Conservation (phyloP, 2,113 vertebrate genomes). For the Neogale vison region DNA sequence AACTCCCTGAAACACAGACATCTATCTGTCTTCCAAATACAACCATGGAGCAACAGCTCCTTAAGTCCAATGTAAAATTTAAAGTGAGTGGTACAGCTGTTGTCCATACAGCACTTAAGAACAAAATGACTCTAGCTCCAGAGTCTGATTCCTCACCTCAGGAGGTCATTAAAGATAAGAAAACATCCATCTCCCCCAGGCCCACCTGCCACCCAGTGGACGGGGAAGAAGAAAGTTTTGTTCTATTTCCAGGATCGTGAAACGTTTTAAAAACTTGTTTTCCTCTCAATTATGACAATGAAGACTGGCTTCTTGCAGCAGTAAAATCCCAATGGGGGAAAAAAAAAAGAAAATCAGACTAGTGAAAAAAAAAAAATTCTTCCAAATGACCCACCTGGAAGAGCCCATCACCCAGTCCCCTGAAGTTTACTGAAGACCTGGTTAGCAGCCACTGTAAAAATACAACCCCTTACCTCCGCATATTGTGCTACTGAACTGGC, state of each 20-base stretch:
- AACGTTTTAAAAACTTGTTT: not conserved
- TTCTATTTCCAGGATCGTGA: not conserved
- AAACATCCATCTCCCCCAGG: not conserved
- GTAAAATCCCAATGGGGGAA: not conserved
- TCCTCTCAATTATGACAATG: not conserved
- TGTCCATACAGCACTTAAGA: not conserved
- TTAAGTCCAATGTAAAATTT: not conserved
- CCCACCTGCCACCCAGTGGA: not conserved
- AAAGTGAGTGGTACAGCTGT: not conserved
- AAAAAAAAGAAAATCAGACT: not conserved
- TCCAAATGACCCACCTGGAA: not conserved
- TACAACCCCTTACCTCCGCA: slow-evolving; percentile 81
- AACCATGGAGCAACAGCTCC: not conserved
- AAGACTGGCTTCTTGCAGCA: not conserved
- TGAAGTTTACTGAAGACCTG: not conserved
- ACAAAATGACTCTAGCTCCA: not conserved
- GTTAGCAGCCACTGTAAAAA: not conserved
- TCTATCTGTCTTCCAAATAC: not conserved
- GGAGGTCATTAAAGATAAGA: not conserved
- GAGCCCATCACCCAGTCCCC: not conserved
- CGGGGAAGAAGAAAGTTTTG: not conserved
- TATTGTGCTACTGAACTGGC: slow-evolving; percentile 83
- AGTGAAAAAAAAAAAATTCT: not conserved
- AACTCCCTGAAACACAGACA: not conserved
- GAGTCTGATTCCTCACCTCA: not conserved